Evolutionary conservation across 2,888 invertebrate species (phyloP).

Genomic region (Rhogogaster chlorosoma): DNA sequence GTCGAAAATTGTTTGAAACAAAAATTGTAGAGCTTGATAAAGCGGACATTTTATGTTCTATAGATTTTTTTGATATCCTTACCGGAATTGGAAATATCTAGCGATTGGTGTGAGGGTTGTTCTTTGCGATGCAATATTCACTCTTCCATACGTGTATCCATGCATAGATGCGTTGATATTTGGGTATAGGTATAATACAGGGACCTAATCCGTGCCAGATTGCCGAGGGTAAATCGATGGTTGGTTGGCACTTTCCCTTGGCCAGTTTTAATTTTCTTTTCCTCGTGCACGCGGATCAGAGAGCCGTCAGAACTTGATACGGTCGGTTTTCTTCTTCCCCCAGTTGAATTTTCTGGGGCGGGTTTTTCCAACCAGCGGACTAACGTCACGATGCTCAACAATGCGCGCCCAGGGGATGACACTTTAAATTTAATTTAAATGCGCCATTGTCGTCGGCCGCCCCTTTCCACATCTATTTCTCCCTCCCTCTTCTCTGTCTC

Average conservation of each 20-base stretch:
- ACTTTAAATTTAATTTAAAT: conserved; percentile 74
- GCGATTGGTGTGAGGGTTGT: background rate
- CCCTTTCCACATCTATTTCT: conserved; percentile 49
- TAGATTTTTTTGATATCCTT: background rate
- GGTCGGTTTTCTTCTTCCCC: conserved; percentile 47
- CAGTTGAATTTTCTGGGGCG: conserved; percentile 41
- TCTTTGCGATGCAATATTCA: background rate
- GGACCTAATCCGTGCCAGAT: background rate
- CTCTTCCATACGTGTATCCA: background rate
- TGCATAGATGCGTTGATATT: background rate
- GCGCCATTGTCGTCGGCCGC: conserved; percentile 65
- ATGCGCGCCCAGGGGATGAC: conserved; percentile 68
- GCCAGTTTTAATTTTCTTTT: conserved; percentile 43
- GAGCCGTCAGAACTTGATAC: conserved; percentile 45
- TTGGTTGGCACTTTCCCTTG: background rate
- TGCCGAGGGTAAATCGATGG: conserved; percentile 37
- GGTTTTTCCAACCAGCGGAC: conserved; percentile 27
- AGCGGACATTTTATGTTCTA: background rate
- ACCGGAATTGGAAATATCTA: background rate
- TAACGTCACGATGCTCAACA: conserved; percentile 57
- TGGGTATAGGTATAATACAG: background rate
- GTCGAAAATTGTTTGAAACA: background rate
- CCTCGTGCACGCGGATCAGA: conserved; percentile 25
- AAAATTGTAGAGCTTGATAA: background rate
- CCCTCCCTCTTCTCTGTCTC: conserved; percentile 3